Base-by-base conservation (phyloP, 2,888 invertebrate genomes). In the Spodoptera exigua region DNA sequence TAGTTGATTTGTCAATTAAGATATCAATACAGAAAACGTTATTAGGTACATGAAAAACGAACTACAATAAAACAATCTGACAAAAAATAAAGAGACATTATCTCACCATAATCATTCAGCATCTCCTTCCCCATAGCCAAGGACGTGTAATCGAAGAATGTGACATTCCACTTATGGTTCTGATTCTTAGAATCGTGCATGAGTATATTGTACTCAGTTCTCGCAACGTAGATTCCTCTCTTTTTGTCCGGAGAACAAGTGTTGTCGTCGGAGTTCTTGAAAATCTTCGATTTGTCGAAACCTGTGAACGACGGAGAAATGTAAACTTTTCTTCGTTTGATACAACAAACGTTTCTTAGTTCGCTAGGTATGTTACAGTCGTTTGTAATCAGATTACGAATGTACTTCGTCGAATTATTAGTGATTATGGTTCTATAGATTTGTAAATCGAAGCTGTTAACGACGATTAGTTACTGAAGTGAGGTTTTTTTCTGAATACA, bases 121-220 rank as follows among this genome's bases (percentile, higher is more conserved):
- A 96, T 95, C 84, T 98, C 97, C 49, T 96, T 96, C 44, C 96
- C 96, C 96, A 96, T 97, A 69, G 96, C 96, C 84, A 96, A 95
- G 1, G 98, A 96, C 1, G 99, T 97, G 88, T 99, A 99, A 91
- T 99, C 99, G 82, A 97, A 98, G 93, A 98, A 99, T 0, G 99
- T 99, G 4, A 99, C 98, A 92, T 99, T 99, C 99, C 99, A 99
- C 83, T 97, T 96, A 54, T 92, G 93, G 76, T 95, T 94, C 62
- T 94, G 93, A 75, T 95, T 94, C 82, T 95, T 95, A 36, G 97
- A 96, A 84, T 99, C 99, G 71, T 97, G 97, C 98, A 99, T 99
- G 84, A 98, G 96, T 46, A 99, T 96, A 62, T 98, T 98, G 88
- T 99, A 99, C 84, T 99, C 97, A 0, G 98, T 98, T 58, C 98